These are phyloP conservation scores for Ophion ellenae DNA, from an alignment of 2,888 invertebrate species.

Conservation along the genomic window DNA sequence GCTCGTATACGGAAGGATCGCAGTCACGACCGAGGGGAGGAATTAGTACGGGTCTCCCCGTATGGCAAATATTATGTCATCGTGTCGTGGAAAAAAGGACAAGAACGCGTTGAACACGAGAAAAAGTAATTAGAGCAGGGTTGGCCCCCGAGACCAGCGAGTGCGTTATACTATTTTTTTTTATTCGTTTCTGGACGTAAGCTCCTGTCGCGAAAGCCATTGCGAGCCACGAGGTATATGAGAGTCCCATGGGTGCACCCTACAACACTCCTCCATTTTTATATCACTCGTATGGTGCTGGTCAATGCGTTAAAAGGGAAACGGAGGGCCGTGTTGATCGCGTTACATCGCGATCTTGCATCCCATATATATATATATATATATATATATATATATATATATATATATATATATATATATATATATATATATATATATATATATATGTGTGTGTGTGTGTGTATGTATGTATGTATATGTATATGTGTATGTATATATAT, in stretches of 20 bases:
- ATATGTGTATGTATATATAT: no score
- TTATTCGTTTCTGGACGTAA: slow-evolving; percentile 65
- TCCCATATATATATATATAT: slow-evolving; percentile 61
- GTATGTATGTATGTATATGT: no score
- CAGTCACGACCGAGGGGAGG: not conserved
- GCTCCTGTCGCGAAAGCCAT: slow-evolving; percentile 53
- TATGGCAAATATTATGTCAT: slow-evolving; percentile 7
- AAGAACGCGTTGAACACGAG: slow-evolving; percentile 21
- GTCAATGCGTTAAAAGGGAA: slow-evolving; percentile 69
- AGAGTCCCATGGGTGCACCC: slow-evolving; percentile 74
- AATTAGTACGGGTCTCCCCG: not conserved
- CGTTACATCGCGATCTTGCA: slow-evolving; percentile 76
- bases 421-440: no score
- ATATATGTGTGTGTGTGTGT: no score
- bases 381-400: slow-evolving; percentile 57
- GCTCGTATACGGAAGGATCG: no score
- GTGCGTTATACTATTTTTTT: slow-evolving; percentile 45
- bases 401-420: slow-evolving; percentile 39
- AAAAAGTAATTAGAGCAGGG: slow-evolving; percentile 71
- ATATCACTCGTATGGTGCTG: slow-evolving; percentile 67
- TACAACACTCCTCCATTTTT: not conserved
- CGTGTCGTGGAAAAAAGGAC: slow-evolving; percentile 1
- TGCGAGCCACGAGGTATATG: slow-evolving; percentile 53
- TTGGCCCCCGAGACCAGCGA: slow-evolving; percentile 37
- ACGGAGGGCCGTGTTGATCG: slow-evolving; percentile 70